phyloP scores from a whole-genome alignment of 1,140 invertebrate genomes.

The Zaprionus kolodkinae region DNA sequence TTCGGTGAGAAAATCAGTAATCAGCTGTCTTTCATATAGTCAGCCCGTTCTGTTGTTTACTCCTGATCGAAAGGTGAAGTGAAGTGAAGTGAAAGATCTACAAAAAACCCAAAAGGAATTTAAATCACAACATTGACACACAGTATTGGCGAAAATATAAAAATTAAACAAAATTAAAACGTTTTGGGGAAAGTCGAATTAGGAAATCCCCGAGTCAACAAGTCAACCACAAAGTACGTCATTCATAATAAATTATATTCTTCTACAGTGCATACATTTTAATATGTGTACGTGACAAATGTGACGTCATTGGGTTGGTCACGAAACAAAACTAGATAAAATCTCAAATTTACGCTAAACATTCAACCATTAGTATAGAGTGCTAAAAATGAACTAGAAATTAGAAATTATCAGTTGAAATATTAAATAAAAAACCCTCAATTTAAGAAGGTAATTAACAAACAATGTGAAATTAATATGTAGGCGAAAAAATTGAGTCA shows the following conservation, averaged over 20 bases:
- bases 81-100: not conserved
- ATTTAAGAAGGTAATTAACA: conserved; percentile 44
- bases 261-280: not conserved
- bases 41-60: conserved; percentile 36
- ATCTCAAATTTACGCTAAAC: conserved; percentile 55
- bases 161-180: not conserved
- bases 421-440: conserved; percentile 20
- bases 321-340: conserved; percentile 9
- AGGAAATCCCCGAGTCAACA: conserved; percentile 29
- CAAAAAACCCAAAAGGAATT: not conserved
- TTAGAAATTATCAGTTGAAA: conserved; percentile 3
- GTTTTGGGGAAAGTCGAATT: conserved; percentile 25
- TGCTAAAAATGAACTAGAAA: conserved; percentile 52
- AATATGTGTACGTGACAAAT: conserved; percentile 2
- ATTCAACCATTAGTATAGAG: conserved; percentile 56
- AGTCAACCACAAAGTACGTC: conserved; percentile 49
- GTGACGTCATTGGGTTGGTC: conserved; percentile 18
- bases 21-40: conserved; percentile 42
- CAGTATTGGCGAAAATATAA: not conserved
- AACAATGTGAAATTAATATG: conserved; percentile 22
- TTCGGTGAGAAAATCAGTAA: conserved; percentile 46
- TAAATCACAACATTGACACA: not conserved
- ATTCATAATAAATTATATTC: conserved; percentile 12
- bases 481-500: not conserved
- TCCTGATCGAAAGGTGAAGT: conserved; percentile 41